Evolutionary conservation across 2,797 vertebrate species (phyloP).

Genomic region (Perodicticus potto): DNA sequence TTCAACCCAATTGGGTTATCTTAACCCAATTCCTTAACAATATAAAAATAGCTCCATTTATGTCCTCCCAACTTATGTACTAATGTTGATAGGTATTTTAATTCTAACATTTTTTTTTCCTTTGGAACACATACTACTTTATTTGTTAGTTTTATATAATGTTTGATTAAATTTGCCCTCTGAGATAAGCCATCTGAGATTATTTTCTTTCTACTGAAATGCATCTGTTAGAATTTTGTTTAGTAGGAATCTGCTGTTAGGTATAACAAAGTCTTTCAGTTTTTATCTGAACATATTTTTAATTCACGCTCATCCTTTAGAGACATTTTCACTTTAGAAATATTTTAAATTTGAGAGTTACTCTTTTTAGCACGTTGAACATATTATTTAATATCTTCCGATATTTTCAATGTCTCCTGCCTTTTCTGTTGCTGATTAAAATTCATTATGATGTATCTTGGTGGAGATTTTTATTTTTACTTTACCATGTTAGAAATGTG

Average conservation of each 20-base stretch:
- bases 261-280: not conserved
- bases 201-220: not conserved
- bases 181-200: not conserved
- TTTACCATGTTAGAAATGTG: not conserved
- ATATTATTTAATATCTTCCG: not conserved
- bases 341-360: not conserved
- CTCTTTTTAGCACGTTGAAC: not conserved
- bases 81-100: not conserved
- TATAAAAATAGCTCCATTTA: not conserved
- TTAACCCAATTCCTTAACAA: not conserved
- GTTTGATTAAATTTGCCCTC: slow-evolving; percentile 1
- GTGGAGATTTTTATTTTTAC: not conserved
- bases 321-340: not conserved
- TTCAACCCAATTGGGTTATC: not conserved
- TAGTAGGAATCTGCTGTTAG: not conserved
- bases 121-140: slow-evolving; percentile 1
- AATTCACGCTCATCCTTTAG: not conserved
- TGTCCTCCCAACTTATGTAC: not conserved
- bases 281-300: not conserved
- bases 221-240: slow-evolving; percentile 7
- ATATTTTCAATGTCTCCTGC: not conserved
- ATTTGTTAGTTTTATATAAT: not conserved
- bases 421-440: not conserved
- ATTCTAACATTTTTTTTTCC: not conserved
- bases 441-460: not conserved